Conservation (phyloP, 2,113 vertebrate species). For the Apodemus sylvaticus region DNA sequence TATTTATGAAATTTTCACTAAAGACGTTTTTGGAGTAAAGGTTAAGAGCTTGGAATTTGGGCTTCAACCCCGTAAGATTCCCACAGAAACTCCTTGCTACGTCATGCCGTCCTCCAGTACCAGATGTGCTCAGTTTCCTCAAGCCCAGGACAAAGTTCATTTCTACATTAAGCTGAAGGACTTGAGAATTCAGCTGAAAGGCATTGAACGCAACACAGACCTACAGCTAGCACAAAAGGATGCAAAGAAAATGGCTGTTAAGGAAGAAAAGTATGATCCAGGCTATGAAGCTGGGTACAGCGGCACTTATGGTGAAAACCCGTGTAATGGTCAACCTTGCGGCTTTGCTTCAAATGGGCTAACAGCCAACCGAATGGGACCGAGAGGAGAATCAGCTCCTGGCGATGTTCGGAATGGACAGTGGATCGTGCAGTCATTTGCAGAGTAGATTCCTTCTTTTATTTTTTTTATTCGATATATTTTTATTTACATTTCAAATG, state of each 20-base stretch:
- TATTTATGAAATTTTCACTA: slow-evolving; percentile 99
- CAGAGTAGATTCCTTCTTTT: slow-evolving; percentile 89
- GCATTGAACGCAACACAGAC: slow-evolving; percentile 85
- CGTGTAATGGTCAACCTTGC: background rate
- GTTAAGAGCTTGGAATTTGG: slow-evolving; percentile 98
- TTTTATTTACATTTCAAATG: no score
- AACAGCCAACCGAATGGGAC: slow-evolving; percentile 76
- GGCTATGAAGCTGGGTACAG: slow-evolving; percentile 96
- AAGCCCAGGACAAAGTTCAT: slow-evolving; percentile 98
- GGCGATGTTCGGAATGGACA: slow-evolving; percentile 89
- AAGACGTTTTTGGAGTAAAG: slow-evolving; percentile 97
- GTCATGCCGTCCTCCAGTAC: slow-evolving; percentile 98
- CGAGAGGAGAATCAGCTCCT: slow-evolving; percentile 69
- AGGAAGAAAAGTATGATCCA: slow-evolving; percentile 97
- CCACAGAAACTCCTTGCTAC: slow-evolving; percentile 95
- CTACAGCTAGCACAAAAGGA: slow-evolving; percentile 96
- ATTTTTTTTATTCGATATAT: no score
- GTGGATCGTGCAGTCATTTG: slow-evolving; percentile 91
- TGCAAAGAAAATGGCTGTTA: slow-evolving; percentile 96
- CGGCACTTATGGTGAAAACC: slow-evolving; percentile 87
- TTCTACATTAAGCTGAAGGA: slow-evolving; percentile 98
- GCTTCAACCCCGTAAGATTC: slow-evolving; percentile 96
- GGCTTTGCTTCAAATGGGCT: no score
- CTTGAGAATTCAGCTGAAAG: slow-evolving; percentile 94
- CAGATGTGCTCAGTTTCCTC: slow-evolving; percentile 97